Evolutionary conservation across 2,888 invertebrate species (phyloP).

Genomic region (Rhogogaster chlorosoma): DNA sequence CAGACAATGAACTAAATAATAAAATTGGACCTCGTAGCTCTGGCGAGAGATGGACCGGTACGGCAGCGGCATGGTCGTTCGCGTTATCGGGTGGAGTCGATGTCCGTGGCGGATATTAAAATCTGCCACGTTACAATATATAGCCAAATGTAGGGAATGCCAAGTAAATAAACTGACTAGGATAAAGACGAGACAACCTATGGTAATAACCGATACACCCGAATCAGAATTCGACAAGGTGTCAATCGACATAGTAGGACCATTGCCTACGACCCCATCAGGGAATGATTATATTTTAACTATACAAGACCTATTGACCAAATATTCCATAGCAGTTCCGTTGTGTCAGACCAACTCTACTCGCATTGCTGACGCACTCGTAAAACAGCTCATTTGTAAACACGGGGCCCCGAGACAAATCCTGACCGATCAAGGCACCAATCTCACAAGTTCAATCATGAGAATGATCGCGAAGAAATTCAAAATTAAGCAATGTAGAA

Average conservation of each 20-base stretch:
- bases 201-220: constrained; percentile 54
- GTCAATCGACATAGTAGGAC: constrained; percentile 54
- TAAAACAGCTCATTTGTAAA: constrained; percentile 4
- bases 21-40: too few species aligned
- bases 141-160: constrained; percentile 44
- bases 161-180: constrained; percentile 52
- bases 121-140: too few species aligned
- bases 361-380: constrained; percentile 5
- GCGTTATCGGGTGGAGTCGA: too few species aligned
- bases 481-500: constrained; percentile 44
- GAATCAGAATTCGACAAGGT: constrained; percentile 52
- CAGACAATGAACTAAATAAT: too few species aligned
- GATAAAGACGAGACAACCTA: constrained; percentile 54
- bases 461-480: constrained; percentile 51
- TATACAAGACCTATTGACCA: constrained; percentile 39
- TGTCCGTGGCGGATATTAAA: too few species aligned
- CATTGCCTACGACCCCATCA: constrained; percentile 33
- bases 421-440: constrained; percentile 35
- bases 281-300: constrained; percentile 42
- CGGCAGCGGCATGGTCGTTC: too few species aligned
- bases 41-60: too few species aligned
- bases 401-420: constrained; percentile 30
- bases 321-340: constrained; percentile 37
- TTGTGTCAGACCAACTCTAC: neutral
- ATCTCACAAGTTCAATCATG: constrained; percentile 41